These are phyloP conservation scores for Sturmia bella DNA, from an alignment of 2,888 invertebrate genomes.

Conservation along the genomic window DNA sequence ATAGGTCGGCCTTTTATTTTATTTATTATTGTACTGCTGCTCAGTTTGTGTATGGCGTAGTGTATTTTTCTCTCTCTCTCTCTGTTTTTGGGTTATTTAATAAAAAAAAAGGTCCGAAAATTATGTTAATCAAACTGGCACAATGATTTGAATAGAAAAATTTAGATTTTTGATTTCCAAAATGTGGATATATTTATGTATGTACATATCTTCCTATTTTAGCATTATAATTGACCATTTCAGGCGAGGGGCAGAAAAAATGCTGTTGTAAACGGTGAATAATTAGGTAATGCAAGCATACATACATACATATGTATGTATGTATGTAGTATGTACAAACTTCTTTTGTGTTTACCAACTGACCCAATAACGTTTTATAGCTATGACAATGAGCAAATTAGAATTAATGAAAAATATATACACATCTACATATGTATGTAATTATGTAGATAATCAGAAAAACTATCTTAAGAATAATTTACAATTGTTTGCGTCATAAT, in stretches of 20 bases:
- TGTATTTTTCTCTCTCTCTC: slow-evolving; percentile 8
- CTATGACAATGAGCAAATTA: no score
- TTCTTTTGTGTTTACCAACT: no score
- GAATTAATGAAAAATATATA: no score
- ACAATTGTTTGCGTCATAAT: no score
- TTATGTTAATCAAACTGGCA: slow-evolving; percentile 36
- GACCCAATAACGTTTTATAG: no score
- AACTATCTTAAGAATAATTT: no score
- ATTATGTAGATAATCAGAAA: neutral
- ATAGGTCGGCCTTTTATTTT: slow-evolving; percentile 71
- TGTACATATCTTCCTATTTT: no score
- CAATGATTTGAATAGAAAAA: neutral
- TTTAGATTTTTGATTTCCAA: slow-evolving; percentile 1
- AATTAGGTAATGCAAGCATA: neutral
- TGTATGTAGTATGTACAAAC: neutral
- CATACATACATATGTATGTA: neutral
- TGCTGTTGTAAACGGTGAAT: no score
- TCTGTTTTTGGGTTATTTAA: slow-evolving; percentile 29
- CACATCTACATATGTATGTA: neutral
- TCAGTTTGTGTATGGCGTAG: neutral
- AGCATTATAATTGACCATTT: neutral
- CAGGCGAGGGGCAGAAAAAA: neutral
- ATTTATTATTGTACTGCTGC: slow-evolving; percentile 8
- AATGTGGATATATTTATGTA: slow-evolving; percentile 23
- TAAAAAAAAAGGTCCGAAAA: slow-evolving; percentile 15